A percentile compares a stretch with the other conserved stretches of the same genome.
These are phyloP conservation scores for Drosophila ercepeae DNA, from an alignment of 1,140 invertebrate genomes.

Conservation along the genomic window DNA sequence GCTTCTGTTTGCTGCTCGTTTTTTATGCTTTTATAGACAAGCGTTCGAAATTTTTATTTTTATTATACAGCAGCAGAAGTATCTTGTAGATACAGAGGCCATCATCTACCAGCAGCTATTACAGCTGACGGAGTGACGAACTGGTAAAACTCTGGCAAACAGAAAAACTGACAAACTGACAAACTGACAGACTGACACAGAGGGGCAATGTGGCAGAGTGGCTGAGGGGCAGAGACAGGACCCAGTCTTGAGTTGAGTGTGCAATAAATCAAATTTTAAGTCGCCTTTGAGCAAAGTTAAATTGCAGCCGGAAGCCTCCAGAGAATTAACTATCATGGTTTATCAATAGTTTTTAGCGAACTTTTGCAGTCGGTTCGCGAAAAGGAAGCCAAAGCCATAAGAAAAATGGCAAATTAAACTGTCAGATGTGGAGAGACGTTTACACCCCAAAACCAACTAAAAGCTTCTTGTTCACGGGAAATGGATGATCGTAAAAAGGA, in stretches of 20 bases:
- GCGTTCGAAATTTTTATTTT: conserved; percentile 40
- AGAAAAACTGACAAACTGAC: conserved; percentile 8
- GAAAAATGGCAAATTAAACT: conserved; percentile 46
- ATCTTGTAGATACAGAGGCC: conserved; percentile 40
- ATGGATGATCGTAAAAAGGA: conserved; percentile 13
- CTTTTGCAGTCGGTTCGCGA: conserved; percentile 18
- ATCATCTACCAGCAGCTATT: conserved; percentile 20
- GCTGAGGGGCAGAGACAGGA: too few relatives aligned
- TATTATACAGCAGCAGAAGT: conserved; percentile 29
- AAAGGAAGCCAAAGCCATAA: conserved; percentile 38
- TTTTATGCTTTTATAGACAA: conserved; percentile 32
- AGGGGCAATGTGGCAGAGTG: too few relatives aligned
- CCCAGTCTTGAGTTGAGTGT: conserved; percentile 34
- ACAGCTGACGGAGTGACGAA: conserved; percentile 56
- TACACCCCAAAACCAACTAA: conserved; percentile 14
- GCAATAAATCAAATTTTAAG: conserved; percentile 78
- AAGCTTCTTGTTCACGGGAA: background rate
- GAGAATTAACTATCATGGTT: conserved; percentile 61
- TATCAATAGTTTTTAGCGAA: conserved; percentile 44
- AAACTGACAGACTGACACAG: conserved; percentile 19
- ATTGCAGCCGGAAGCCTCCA: conserved; percentile 68
- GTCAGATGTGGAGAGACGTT: conserved; percentile 29
- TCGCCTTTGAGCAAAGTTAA: conserved; percentile 76
- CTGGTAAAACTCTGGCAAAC: background rate
- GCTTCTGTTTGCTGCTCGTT: conserved; percentile 34